Evolutionary conservation across 2,888 invertebrate species (phyloP), one percentile per base, ranked within the genome.

Genomic region (Trissolcus japonicus): DNA sequence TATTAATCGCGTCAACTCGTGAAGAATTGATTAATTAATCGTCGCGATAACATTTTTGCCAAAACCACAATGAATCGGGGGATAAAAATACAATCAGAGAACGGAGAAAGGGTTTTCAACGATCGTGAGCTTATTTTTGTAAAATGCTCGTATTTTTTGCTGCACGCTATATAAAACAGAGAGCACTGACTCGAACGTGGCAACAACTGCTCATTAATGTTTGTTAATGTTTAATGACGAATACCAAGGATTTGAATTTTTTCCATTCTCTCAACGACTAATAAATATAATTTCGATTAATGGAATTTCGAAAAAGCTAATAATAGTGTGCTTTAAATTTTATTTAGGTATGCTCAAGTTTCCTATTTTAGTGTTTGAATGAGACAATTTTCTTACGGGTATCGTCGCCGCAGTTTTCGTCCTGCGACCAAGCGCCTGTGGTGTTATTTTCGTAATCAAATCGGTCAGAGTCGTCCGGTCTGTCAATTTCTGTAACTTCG

Each of bases 401-500:
- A 56, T 79, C 79, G 61, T 82, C 80, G 81, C 80, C 80, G 59
- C 76, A 80, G 76, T 79, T 79, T 61, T 79, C 79, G 79, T 79
- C 78, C 55, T 67, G 78, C 60, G 78, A 72, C 79, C 78, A 63
- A 57, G 54, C 72, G 78, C 75, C 65, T 54, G 79, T 16, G 51
- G 51, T 71, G 60, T 69, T 67, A 72, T 76, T 79, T 66, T 81
- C 80, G 80, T 79, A 82, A 55, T 82, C 81, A 71, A 81, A 80
- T 14, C 63, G 79, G 61, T 82, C 81, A 74, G 77, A 80, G 75
- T 82, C 81, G 74, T 81, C 82, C 67, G 81, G 77, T 66, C 80
- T 80, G 72, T 81, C 82, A 76, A 79, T 81, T 67, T 80, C 81
- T 74, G 78, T 80, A 78, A 78, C 75, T 71, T 83, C 82, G 79